Conservation (phyloP, 2,888 invertebrate species). For the Rhingia campestris region DNA sequence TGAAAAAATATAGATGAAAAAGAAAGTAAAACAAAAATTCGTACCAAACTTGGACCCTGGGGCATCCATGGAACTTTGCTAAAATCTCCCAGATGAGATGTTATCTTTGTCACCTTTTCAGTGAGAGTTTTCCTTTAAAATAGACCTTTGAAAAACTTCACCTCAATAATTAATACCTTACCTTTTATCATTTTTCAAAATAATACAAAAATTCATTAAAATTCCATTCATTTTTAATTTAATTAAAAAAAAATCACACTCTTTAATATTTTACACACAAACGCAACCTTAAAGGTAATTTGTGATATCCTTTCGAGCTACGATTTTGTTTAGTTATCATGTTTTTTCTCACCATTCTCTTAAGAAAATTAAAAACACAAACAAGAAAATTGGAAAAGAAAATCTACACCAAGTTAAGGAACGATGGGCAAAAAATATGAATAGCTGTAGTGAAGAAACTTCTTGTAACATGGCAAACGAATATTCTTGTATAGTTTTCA, state of each 20-base stretch:
- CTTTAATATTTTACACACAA: neutral
- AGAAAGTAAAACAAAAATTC: conserved; percentile 2
- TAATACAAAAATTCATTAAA: neutral
- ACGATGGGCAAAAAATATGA: neutral
- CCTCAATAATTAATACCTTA: neutral
- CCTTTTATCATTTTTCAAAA: neutral
- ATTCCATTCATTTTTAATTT: neutral
- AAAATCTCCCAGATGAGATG: neutral
- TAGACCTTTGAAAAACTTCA: neutral
- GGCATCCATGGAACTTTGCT: conserved; percentile 13
- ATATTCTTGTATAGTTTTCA: conserved; percentile 23
- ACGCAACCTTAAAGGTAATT: neutral
- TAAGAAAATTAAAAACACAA: conserved; percentile 28
- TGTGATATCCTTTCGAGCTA: neutral
- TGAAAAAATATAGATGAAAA: neutral
- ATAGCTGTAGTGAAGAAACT: neutral
- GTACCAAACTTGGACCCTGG: conserved; percentile 1
- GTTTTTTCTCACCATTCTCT: neutral
- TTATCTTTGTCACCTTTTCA: neutral
- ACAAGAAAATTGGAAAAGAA: conserved; percentile 20
- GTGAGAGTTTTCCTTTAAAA: neutral
- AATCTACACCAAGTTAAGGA: neutral
- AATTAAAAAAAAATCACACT: neutral
- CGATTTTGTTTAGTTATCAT: conserved; percentile 1
- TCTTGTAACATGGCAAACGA: neutral